Conservation (phyloP, 2,797 vertebrate genomes). For the Galagoides demidoff region DNA sequence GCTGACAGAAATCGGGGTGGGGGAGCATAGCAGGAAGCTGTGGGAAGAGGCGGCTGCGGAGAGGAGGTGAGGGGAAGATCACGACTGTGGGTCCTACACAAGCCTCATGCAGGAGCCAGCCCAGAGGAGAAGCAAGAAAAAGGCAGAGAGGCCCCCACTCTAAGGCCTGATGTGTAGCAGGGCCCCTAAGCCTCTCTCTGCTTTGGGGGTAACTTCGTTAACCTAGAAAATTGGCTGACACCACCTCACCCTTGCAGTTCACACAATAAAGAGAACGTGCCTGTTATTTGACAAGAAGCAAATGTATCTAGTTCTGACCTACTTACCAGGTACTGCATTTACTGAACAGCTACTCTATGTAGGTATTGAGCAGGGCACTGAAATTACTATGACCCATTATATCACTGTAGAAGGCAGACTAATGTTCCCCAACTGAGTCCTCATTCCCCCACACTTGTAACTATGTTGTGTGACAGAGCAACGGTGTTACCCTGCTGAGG, state of each 20-base stretch:
- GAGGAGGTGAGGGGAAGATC: not conserved
- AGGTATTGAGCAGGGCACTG: not conserved
- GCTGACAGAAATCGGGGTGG: not conserved
- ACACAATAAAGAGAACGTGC: not conserved
- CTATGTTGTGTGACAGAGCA: not conserved
- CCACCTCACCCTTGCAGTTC: not conserved
- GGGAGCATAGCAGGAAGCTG: not conserved
- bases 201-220: not conserved
- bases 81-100: fast-evolving
- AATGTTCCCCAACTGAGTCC: not conserved
- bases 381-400: not conserved
- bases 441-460: not conserved
- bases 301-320: not conserved
- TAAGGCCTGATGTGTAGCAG: fast-evolving
- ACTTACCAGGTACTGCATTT: not conserved
- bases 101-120: not conserved
- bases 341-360: not conserved
- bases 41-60: not conserved
- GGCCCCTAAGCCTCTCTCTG: not conserved
- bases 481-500: not conserved
- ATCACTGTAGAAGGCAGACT: not conserved
- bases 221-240: not conserved
- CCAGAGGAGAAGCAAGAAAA: not conserved
- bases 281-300: not conserved
- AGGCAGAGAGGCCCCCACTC: too few species aligned